phyloP scores from a whole-genome alignment of 2,888 invertebrate genomes.

The Lycaena phlaeas region DNA sequence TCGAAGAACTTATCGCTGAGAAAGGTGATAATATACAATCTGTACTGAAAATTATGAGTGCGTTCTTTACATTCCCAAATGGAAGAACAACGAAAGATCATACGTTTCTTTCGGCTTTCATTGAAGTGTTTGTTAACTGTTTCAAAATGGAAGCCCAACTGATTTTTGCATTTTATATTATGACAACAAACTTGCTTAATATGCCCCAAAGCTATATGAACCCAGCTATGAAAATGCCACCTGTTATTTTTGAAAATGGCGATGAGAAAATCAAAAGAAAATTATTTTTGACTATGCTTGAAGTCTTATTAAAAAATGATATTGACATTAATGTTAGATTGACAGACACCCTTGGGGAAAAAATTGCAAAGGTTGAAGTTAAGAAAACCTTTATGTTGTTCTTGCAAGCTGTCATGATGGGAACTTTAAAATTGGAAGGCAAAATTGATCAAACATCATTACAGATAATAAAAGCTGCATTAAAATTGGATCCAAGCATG shows the following conservation, averaged over 20 bases:
- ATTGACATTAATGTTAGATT: conserved; percentile 50
- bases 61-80: conserved; percentile 47
- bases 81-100: conserved; percentile 33
- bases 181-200: conserved; percentile 39
- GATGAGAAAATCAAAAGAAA: conserved; percentile 43
- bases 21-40: conserved; percentile 61
- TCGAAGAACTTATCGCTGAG: conserved; percentile 46
- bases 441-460: conserved; percentile 48
- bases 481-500: conserved; percentile 53
- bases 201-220: conserved; percentile 50
- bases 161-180: conserved; percentile 55
- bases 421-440: conserved; percentile 47
- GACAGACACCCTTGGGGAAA: conserved; percentile 51
- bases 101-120: conserved; percentile 45
- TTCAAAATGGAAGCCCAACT: conserved; percentile 49
- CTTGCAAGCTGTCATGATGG: conserved; percentile 49
- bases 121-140: conserved; percentile 48
- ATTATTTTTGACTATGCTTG: conserved; percentile 51
- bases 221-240: conserved; percentile 40
- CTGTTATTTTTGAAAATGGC: conserved; percentile 37
- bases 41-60: conserved; percentile 54
- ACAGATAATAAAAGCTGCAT: conserved; percentile 44
- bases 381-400: conserved; percentile 53
- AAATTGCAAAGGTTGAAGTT: conserved; percentile 45
- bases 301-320: conserved; percentile 43